Evolutionary conservation across 2,888 invertebrate species (phyloP).

Genomic region (Callyntrura sp.): DNA sequence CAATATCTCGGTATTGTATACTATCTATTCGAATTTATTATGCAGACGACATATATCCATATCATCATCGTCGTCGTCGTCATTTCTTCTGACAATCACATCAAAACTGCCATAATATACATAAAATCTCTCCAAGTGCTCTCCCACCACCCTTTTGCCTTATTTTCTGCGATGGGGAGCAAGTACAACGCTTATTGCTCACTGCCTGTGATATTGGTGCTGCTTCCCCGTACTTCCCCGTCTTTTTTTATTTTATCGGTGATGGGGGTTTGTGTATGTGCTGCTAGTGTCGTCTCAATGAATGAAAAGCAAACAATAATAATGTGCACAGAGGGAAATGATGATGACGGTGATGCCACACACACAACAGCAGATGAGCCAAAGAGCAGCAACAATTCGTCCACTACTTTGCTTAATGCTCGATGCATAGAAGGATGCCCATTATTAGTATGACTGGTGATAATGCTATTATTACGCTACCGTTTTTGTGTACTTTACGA

Average conservation of each 20-base stretch:
- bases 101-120: neutral
- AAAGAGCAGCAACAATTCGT: slow-evolving; percentile 40
- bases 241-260: slow-evolving; percentile 13
- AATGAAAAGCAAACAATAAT: slow-evolving; percentile 36
- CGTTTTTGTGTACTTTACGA: neutral
- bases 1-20: too few species aligned
- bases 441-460: slow-evolving; percentile 31
- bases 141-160: too few species aligned
- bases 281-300: slow-evolving; percentile 34
- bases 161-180: too few species aligned
- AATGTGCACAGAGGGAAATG: neutral
- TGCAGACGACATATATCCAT: neutral
- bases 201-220: too few species aligned
- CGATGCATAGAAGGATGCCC: neutral
- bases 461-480: slow-evolving; percentile 65
- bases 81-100: slow-evolving; percentile 28
- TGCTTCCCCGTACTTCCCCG: slow-evolving; percentile 9
- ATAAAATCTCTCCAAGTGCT: too few species aligned
- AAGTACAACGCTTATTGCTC: too few species aligned
- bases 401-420: slow-evolving; percentile 44
- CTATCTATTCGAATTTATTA: neutral
- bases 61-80: neutral
- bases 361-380: slow-evolving; percentile 31
- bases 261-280: too few species aligned
- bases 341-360: too few species aligned